Evolutionary conservation across 1,140 invertebrate species (phyloP), one percentile per base, ranked within the genome.

Genomic region (Lanistes nyassanus): DNA sequence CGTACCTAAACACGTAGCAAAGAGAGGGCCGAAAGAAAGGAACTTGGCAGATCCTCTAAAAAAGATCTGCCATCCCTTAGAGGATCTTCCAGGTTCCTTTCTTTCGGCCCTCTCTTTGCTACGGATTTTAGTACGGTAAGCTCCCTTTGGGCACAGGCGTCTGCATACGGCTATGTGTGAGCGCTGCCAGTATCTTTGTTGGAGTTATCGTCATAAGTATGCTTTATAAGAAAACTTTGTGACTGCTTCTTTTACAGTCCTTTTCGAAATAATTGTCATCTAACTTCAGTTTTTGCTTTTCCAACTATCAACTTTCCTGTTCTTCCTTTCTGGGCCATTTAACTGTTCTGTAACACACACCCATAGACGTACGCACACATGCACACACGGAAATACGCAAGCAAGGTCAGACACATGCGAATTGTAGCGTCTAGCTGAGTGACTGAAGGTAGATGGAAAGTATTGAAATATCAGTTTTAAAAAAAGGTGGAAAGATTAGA

Each of bases 331-430:
- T 7, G 7, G 7, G 23, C 7, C 31, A 60, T 7, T 60, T 60
- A 60, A 60, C 7, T 6, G 56, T 29, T 60, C 23, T 60, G 7
- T 26, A 23, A 60, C 7, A 60, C 56, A 60, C 7, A 60, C 56
- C n/a, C 7, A 60, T 29, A 60, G 23, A 60, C 56, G 31, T 29
- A 60, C 56, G 31, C 56, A 60, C 56, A 60, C 56, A 60, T 29
- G 31, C 56, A 60, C 56, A 60, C 56, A 60, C 56, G 31, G 23
- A 60, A 23, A 60, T 29, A 60, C 56, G 31, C 56, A 60, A 23
- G 31, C 56, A 60, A 23, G 31, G 23, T 26, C 56, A 60, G 23
- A 60, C 56, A 60, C 56, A 60, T 29, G 31, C 56, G 31, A 23
- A 60, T 29, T 26, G 23, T 26, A 23, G 31, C 56, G 31, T 29